These are phyloP conservation scores for Lasaia peninsularis DNA, from an alignment of 1,140 invertebrate species.

Conservation along the genomic window DNA sequence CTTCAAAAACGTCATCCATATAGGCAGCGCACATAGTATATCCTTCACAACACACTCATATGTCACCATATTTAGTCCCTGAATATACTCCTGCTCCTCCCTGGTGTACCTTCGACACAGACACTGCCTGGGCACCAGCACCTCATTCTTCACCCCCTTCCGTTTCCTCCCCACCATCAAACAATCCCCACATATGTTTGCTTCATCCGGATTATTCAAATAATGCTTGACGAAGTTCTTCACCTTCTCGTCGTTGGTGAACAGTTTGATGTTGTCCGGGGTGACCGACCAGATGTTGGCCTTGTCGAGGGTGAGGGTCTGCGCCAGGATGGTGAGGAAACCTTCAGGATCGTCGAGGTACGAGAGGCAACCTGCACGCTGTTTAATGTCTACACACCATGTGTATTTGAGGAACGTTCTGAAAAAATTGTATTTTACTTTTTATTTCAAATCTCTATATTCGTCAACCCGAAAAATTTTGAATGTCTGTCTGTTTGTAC, in stretches of 20 bases:
- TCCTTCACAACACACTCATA: constrained; percentile 93
- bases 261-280: constrained; percentile 80
- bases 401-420: constrained; percentile 83
- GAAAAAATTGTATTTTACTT: constrained; percentile 14
- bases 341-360: constrained; percentile 93
- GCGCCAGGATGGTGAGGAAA: constrained; percentile 88
- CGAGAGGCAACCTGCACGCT: constrained; percentile 91
- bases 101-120: constrained; percentile 37
- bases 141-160: constrained; percentile 36
- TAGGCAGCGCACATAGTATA: constrained; percentile 87
- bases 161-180: constrained; percentile 33
- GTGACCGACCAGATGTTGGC: constrained; percentile 83
- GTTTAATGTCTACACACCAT: constrained; percentile 90
- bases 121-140: constrained; percentile 31
- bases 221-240: constrained; percentile 84
- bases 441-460: too few species aligned
- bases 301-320: constrained; percentile 89
- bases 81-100: constrained; percentile 76
- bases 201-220: constrained; percentile 47
- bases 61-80: constrained; percentile 85
- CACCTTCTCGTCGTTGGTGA: constrained; percentile 82
- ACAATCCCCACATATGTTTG: constrained; percentile 48
- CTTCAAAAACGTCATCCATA: constrained; percentile 85
- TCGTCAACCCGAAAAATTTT: too few species aligned
- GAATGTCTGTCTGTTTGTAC: too few species aligned